Base-by-base conservation (phyloP, 2,797 vertebrate species). In the Chaetophractus vellerosus region DNA sequence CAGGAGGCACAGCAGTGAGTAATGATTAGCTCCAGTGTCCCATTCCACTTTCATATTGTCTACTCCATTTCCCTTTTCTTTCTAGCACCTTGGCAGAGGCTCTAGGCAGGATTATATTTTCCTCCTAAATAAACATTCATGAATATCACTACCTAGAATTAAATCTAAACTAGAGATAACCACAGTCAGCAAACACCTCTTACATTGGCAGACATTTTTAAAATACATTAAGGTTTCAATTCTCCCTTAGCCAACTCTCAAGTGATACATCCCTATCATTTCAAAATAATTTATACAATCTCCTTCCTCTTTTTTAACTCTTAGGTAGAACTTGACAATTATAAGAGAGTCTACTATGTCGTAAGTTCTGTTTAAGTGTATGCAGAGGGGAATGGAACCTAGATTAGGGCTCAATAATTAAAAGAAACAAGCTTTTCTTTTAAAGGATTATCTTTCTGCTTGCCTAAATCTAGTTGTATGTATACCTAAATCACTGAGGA, bases 21-120 rank as follows among this genome's bases (percentile, higher is more conserved):
- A n/a, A 8, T 68, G 64, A 93, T 88, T 85, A 88, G 16, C 4
- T 1, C n/a, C 3, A 69, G 38, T 33, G 41, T 68, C 23, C 55
- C 61, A 41, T 71, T 92, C 75, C 31, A 23, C 24, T 5, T 3
- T 19, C 61, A 1, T 1, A n/a, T 0, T 2, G 0, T 19, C 48
- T 85, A 72, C 57, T 92, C 0, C 19, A 66, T 91, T 93, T 79
- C 0, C 33, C 8, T 41, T 74, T 95, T 81, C 64, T 21, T 7
- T 84, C 64, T 88, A 87, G 28, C 52, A 83, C 21, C 33, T 0
- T 0, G 81, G 24, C 14, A 33, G n/a, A 87, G 55, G 5, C 38
- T 14, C 1, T 24, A 31, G 5, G 21, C n/a, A 48, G 31, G 7
- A 8, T 63, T 38, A 7, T 23, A 31, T 92, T 38, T 74, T 38